Conservation (phyloP, 2,113 vertebrate genomes). For the Ctenomys sociabilis region DNA sequence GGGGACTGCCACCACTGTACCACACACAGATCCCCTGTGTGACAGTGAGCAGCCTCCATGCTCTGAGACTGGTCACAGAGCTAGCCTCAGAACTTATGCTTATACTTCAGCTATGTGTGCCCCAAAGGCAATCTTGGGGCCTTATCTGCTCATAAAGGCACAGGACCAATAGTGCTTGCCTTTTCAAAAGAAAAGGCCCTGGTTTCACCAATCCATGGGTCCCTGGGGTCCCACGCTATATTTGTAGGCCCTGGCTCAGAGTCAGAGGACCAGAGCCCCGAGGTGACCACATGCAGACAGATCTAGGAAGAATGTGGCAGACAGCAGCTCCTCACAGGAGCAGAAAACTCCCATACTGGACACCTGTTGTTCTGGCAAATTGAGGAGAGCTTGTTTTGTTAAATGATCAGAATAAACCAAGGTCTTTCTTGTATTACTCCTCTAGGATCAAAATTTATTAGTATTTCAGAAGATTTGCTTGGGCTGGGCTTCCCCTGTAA, state of each 20-base stretch:
- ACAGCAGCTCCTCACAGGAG: background rate
- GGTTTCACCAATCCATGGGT: background rate
- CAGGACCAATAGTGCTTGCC: background rate
- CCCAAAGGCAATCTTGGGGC: background rate
- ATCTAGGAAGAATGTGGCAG: background rate
- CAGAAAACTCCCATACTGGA: background rate
- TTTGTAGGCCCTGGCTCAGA: constrained; percentile 9
- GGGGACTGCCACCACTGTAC: rapidly evolving
- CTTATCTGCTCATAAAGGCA: background rate
- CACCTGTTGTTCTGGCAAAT: constrained; percentile 72
- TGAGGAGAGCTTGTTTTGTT: constrained; percentile 50
- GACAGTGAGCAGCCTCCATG: background rate
- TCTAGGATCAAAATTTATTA: constrained; percentile 60
- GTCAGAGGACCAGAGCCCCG: background rate
- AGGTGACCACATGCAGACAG: background rate
- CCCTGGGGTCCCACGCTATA: background rate
- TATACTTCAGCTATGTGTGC: background rate
- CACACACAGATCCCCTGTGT: background rate
- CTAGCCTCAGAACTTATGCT: background rate
- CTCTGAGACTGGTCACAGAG: background rate
- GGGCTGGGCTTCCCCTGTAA: constrained; percentile 53
- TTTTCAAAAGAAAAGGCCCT: background rate
- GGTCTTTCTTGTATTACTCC: constrained; percentile 41
- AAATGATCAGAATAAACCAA: constrained; percentile 57
- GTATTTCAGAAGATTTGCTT: constrained; percentile 39